A percentile compares a stretch with the other conserved stretches of the same genome.
Conservation (phyloP, 2,888 invertebrate species). For the Lottia gigantea region DNA sequence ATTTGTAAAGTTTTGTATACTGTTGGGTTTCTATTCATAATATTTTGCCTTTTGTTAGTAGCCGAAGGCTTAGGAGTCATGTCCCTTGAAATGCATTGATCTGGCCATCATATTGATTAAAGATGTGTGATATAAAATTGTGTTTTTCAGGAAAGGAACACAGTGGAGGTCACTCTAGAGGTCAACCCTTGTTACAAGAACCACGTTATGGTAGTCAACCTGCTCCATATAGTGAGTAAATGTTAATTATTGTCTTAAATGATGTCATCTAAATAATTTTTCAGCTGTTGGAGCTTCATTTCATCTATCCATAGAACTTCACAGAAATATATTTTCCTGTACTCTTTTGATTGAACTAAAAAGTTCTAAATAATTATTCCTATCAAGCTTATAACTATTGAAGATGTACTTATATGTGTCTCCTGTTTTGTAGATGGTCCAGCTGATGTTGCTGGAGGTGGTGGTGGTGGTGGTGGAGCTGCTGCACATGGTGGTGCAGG, state of each 20-base stretch:
- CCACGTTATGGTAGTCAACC: conserved; percentile 52
- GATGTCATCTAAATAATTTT: too few relatives aligned
- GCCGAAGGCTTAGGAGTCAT: conserved; percentile 14
- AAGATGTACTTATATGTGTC: too few relatives aligned
- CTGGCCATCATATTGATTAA: too few relatives aligned
- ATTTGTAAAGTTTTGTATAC: not conserved
- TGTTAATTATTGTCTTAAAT: not conserved
- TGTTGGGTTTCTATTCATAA: not conserved
- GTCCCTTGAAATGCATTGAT: too few relatives aligned
- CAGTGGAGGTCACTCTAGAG: conserved; percentile 28
- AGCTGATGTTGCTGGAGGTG: conserved; percentile 23
- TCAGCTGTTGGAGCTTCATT: too few relatives aligned
- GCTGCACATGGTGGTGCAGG: conserved; percentile 23
- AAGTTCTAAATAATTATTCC: too few relatives aligned
- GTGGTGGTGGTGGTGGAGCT: conserved; percentile 29
- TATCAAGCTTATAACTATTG: too few relatives aligned
- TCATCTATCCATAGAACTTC: too few relatives aligned
- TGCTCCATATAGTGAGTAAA: conserved; percentile 50
- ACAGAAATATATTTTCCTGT: too few relatives aligned
- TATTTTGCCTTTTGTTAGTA: conserved; percentile 19
- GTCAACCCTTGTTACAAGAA: conserved; percentile 52
- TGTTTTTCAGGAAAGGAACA: conserved; percentile 13
- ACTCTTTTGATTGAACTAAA: too few relatives aligned
- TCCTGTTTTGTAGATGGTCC: conserved; percentile 30
- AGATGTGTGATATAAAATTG: too few relatives aligned